Evolutionary conservation across 2,113 vertebrate genomes (phyloP), one percentile per base, ranked within the genome.

Genomic region (Mastomys natalensis): DNA sequence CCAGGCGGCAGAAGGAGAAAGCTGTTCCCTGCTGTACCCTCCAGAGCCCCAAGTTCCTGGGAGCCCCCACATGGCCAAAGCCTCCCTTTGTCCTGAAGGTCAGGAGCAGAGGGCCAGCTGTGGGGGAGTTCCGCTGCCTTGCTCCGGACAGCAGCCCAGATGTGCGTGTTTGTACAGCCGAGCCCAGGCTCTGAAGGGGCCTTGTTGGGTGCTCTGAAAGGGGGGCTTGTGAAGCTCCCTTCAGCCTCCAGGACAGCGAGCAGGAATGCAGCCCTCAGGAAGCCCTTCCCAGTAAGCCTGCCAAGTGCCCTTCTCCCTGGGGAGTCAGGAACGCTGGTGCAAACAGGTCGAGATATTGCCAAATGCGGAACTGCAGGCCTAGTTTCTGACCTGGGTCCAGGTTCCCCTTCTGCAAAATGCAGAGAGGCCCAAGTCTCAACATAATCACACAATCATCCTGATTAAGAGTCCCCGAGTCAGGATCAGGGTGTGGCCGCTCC

Each of bases 201-300:
- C 97, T 90, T 96, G 68, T 92, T 73, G 96, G 93, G 16, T 93
- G 45, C 37, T 97, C 94, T 97, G 97, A 97, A 97, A 98, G 82
- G 94, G 94, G 53, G 70, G 85, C 96, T 97, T 97, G 95, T 96
- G 92, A 94, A 10, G 26, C 12, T 89, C 92, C 90, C 1, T 40
- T 40, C 37, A 73, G 96, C 95, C 97, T 97, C 98, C 98, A 95
- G 48, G 97, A 96, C 98, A 97, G 96, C 94, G 58, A 48, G 53
- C 93, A 96, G 91, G 97, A 98, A 97, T 97, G 97, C 53, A 60
- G 91, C 82, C 91, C 0, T 31, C 97, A 98, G 97, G 98, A 97
- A 98, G 97, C 94, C 89, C 94, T 95, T 94, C 93, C 92, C 73
- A 73, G 51, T 40, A 26, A 82, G 66, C 84, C 90, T 91, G 97